Base-by-base conservation (phyloP, 2,888 invertebrate genomes). In the Drosophila mercatorum region DNA sequence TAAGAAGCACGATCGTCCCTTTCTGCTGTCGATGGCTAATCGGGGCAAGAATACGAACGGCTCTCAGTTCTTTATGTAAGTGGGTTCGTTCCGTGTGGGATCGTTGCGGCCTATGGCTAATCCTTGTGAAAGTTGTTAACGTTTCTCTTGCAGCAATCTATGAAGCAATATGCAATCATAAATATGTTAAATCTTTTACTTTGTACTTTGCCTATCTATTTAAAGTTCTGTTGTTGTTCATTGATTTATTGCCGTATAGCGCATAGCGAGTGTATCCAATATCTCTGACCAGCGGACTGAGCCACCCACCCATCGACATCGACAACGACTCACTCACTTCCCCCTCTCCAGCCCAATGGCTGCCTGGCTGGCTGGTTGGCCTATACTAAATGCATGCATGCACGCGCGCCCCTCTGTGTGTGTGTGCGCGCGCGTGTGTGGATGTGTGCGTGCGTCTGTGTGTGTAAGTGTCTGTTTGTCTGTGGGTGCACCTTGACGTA, bases 31-130 rank as follows among this genome's bases (percentile, higher is more conserved):
- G 46, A 99, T 99, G 99, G 99, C 99, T 17, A 99, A 99, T 94
- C 95, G 98, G 89, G 99, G 99, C 78, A 97, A 97, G 93, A 96
- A 99, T 91, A 99, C 99, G 46, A 99, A 99, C 93, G 98, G 99
- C 68, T 99, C 99, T 3, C 99, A 99, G 92, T 99, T 99, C 94
- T 99, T 99, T 93, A 97, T 99, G 98, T 99, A 95, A 97, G 98
- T 96, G 90, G 36, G 41, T 10, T 53, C 17, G n/a, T 47, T 70
- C 43, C 43, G 46, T 2, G n/a, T 10, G 22, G 10, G 28, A 17
- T 40, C 44, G 22, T 40, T 34, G 10, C 36, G 17, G 36, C 14
- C 5, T 17, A 26, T 31, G 10, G 10, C 34, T 70, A 68, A 62
- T 47, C 62, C 49, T n/a, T 36, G 17, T 7, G 43, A 59, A 36